Percentiles rank a stretch among this genome's conserved stretches.
Conservation (phyloP, 2,797 vertebrate genomes). For the Pristis pectinata region DNA sequence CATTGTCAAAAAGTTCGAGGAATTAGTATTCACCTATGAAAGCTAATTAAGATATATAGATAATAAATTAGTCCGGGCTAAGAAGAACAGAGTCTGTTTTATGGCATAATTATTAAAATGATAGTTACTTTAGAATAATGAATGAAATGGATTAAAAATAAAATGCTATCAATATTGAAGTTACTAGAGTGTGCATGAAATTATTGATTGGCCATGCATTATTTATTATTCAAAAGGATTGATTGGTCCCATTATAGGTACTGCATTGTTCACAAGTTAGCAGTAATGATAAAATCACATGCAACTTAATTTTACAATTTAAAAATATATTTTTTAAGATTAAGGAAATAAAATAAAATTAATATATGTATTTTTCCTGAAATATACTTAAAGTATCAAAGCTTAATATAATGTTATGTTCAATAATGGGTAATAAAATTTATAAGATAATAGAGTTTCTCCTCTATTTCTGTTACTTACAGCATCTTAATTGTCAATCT, state of each 20-base stretch:
- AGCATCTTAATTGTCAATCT: background rate
- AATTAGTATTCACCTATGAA: background rate
- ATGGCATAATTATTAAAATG: background rate
- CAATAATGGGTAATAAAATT: background rate
- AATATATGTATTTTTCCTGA: background rate
- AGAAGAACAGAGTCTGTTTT: background rate
- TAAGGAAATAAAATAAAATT: background rate
- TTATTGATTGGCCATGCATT: background rate
- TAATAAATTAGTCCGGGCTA: background rate
- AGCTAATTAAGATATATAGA: background rate
- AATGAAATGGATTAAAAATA: background rate
- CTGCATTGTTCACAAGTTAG: background rate
- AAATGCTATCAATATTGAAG: slow-evolving; percentile 5
- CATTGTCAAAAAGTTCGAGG: background rate
- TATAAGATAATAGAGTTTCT: background rate
- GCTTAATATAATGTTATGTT: background rate
- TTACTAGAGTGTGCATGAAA: slow-evolving; percentile 3
- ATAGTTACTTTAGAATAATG: background rate
- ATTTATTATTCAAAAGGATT: background rate
- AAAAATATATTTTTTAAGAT: background rate
- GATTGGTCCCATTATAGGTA: background rate
- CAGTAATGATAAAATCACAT: slow-evolving; percentile 11
- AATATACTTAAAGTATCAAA: background rate
- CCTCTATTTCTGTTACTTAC: background rate
- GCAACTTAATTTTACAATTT: background rate